phyloP scores from a whole-genome alignment of 2,797 vertebrate genomes.

The Cossypha heuglini region DNA sequence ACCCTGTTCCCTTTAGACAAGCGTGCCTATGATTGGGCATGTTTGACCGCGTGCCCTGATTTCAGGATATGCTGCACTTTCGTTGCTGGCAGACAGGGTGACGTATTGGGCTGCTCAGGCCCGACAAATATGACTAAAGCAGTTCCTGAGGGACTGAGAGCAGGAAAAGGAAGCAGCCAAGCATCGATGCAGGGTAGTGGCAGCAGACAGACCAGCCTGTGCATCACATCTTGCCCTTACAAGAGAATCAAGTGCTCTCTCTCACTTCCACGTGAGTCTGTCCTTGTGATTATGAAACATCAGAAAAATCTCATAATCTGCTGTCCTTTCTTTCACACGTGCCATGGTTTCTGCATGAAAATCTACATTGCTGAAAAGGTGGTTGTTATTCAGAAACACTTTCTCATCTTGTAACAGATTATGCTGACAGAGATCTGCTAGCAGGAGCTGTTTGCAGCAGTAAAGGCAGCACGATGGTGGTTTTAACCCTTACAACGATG shows the following conservation, averaged over 20 bases:
- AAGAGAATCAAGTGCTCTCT: background rate
- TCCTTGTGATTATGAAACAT: background rate
- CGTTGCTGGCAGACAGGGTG: constrained; percentile 53
- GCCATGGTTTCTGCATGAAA: background rate
- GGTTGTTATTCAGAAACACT: background rate
- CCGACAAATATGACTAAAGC: constrained; percentile 43
- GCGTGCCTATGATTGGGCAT: background rate
- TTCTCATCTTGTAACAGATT: background rate
- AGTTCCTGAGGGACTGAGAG: constrained; percentile 20
- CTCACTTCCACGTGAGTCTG: background rate
- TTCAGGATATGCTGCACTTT: constrained; percentile 49
- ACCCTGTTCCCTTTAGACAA: background rate
- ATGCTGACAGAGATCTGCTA: background rate
- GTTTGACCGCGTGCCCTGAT: constrained; percentile 39
- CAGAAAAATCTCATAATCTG: background rate
- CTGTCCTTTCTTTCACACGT: background rate
- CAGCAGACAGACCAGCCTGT: constrained; percentile 50
- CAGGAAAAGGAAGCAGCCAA: constrained; percentile 9
- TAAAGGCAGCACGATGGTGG: background rate
- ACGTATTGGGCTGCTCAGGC: constrained; percentile 40
- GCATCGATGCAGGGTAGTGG: constrained; percentile 19
- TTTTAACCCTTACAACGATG: background rate
- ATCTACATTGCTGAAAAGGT: background rate
- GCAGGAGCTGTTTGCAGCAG: background rate
- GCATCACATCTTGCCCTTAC: background rate